phyloP scores from a whole-genome alignment of 2,888 invertebrate species.

The Eristalis intricaria region DNA sequence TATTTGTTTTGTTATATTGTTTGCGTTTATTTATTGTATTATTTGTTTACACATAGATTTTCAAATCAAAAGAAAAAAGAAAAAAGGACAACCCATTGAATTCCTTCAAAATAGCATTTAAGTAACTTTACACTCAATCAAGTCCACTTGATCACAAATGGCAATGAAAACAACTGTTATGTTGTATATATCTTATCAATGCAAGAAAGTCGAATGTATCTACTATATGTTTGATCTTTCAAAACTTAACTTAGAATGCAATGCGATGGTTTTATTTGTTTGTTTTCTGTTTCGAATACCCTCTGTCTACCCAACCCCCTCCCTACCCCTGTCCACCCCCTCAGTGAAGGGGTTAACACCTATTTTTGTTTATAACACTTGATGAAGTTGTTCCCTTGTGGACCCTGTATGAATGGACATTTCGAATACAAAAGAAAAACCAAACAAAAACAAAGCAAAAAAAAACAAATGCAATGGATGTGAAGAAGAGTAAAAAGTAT shows the following conservation, averaged over 20 bases:
- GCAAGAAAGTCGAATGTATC: slow-evolving; percentile 31
- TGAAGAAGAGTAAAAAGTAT: slow-evolving; percentile 20
- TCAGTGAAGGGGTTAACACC: not conserved
- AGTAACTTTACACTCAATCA: slow-evolving; percentile 40
- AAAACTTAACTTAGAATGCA: not conserved
- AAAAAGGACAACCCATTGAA: slow-evolving; percentile 42
- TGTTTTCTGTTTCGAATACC: not conserved
- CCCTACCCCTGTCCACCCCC: not conserved
- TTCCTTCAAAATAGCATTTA: slow-evolving; percentile 70
- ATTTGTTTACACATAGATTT: slow-evolving; percentile 23
- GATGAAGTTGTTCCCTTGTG: not conserved
- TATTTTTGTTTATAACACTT: not conserved
- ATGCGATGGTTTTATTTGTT: not conserved
- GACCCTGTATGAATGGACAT: slow-evolving; percentile 20
- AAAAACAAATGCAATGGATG: not conserved
- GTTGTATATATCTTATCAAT: slow-evolving; percentile 50
- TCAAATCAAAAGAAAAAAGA: slow-evolving; percentile 4
- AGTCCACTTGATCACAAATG: too few species aligned
- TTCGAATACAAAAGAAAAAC: not conserved
- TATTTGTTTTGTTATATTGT: slow-evolving; percentile 39
- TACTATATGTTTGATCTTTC: slow-evolving; percentile 19
- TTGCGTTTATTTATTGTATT: slow-evolving; percentile 28
- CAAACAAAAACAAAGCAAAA: not conserved
- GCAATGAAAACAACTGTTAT: not conserved
- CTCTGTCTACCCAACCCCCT: not conserved